Evolutionary conservation across 2,888 invertebrate species (phyloP).

Genomic region (Lymantria dispar): DNA sequence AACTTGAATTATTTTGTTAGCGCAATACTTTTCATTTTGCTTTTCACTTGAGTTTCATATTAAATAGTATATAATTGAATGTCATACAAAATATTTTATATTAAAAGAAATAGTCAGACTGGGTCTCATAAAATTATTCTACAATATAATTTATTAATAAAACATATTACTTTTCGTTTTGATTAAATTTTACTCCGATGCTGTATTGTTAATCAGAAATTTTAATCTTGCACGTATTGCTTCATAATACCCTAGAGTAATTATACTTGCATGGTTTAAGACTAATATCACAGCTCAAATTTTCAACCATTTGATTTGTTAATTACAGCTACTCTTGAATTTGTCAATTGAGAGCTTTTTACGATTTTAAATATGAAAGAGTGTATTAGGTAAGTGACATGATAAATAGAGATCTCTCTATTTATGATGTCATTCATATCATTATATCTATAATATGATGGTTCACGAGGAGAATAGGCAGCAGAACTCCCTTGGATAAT

Average conservation of each 20-base stretch:
- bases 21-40: no score
- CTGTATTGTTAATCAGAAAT: slow-evolving; percentile 34
- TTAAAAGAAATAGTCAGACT: background rate
- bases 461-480: no score
- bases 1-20: no score
- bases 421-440: no score
- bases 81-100: no score
- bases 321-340: background rate
- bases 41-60: no score
- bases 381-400: background rate
- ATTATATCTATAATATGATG: no score
- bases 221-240: slow-evolving; percentile 28
- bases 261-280: slow-evolving; percentile 22
- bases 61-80: no score
- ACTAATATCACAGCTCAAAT: slow-evolving; percentile 28
- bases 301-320: slow-evolving; percentile 3
- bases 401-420: no score
- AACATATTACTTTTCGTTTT: slow-evolving; percentile 15
- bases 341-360: background rate
- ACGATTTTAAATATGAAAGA: background rate
- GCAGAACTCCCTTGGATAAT: no score
- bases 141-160: slow-evolving; percentile 16
- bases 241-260: slow-evolving; percentile 32
- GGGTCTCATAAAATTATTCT: slow-evolving; percentile 1
- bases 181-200: slow-evolving; percentile 17